A percentile compares a stretch with the other conserved stretches of the same genome.
These are phyloP conservation scores for Aeoliscus strigatus DNA, from an alignment of 2,797 vertebrate species.

Conservation along the genomic window DNA sequence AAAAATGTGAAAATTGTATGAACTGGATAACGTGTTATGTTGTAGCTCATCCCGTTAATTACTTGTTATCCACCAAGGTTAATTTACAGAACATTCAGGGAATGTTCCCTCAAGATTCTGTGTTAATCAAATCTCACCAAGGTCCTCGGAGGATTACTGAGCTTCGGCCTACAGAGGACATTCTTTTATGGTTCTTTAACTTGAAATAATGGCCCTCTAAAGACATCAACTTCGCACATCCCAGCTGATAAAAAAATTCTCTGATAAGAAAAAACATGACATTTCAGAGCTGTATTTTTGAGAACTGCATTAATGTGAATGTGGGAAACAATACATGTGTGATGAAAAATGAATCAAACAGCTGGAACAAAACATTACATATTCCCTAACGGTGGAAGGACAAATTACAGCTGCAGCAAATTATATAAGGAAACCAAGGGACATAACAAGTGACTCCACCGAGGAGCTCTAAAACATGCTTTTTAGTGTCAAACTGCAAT, in stretches of 20 bases:
- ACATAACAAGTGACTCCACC: neutral
- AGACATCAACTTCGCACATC: too few relatives aligned
- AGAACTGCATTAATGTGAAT: slow-evolving; percentile 17
- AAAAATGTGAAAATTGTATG: too few relatives aligned
- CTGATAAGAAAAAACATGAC: neutral
- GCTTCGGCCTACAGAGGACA: too few relatives aligned
- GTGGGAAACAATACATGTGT: slow-evolving; percentile 1
- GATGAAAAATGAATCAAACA: slow-evolving; percentile 1
- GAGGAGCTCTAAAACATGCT: slow-evolving; percentile 3
- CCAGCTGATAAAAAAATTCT: neutral
- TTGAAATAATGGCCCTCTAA: too few relatives aligned
- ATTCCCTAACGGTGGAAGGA: slow-evolving; percentile 13
- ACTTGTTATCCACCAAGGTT: too few relatives aligned
- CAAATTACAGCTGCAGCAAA: neutral
- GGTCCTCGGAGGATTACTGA: too few relatives aligned
- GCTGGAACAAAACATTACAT: neutral
- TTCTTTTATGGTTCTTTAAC: too few relatives aligned
- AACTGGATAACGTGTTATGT: too few relatives aligned
- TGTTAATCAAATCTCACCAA: too few relatives aligned
- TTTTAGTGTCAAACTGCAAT: neutral
- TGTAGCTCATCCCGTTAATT: too few relatives aligned
- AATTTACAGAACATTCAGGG: too few relatives aligned
- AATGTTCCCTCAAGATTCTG: too few relatives aligned
- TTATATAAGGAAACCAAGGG: neutral
- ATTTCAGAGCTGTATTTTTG: slow-evolving; percentile 35